phyloP scores from a whole-genome alignment of 2,113 vertebrate genomes.

The Protomyctophum bolini region DNA sequence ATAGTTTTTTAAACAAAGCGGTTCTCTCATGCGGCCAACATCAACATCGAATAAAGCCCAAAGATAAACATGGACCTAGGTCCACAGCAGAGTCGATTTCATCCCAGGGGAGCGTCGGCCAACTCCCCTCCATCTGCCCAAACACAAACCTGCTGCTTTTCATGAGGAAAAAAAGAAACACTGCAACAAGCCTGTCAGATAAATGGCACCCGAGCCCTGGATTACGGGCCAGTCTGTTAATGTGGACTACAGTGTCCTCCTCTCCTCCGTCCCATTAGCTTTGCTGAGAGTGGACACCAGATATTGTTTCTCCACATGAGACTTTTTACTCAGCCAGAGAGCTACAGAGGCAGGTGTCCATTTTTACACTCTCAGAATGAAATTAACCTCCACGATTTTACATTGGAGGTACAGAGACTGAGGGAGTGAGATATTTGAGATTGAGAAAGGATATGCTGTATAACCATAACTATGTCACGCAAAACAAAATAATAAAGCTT shows the following conservation, averaged over 20 bases:
- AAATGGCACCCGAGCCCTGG: conserved; percentile 49
- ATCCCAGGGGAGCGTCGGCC: conserved; percentile 73
- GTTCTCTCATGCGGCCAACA: conserved; percentile 76
- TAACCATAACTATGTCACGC: conserved; percentile 48
- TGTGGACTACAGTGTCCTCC: conserved; percentile 31
- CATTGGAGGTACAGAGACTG: background rate
- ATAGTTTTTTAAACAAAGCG: conserved; percentile 77
- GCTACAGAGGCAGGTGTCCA: conserved; percentile 2
- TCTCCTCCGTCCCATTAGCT: conserved; percentile 17
- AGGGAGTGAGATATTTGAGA: conserved; percentile 20
- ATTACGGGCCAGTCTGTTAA: conserved; percentile 48
- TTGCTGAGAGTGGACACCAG: conserved; percentile 16
- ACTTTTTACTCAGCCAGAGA: conserved; percentile 23
- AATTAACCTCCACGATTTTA: background rate
- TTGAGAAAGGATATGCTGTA: conserved; percentile 7
- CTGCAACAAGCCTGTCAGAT: conserved; percentile 62
- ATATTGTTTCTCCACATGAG: conserved; percentile 10
- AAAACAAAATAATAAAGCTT: conserved; percentile 46
- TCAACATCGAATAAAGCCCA: conserved; percentile 81
- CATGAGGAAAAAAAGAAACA: conserved; percentile 44
- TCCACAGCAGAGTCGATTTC: conserved; percentile 79
- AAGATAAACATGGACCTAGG: conserved; percentile 79
- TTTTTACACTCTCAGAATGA: too few species aligned
- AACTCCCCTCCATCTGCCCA: conserved; percentile 79
- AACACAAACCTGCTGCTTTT: conserved; percentile 80